These are phyloP conservation scores for Napeogenes inachia DNA, from an alignment of 2,888 invertebrate genomes.

Conservation along the genomic window DNA sequence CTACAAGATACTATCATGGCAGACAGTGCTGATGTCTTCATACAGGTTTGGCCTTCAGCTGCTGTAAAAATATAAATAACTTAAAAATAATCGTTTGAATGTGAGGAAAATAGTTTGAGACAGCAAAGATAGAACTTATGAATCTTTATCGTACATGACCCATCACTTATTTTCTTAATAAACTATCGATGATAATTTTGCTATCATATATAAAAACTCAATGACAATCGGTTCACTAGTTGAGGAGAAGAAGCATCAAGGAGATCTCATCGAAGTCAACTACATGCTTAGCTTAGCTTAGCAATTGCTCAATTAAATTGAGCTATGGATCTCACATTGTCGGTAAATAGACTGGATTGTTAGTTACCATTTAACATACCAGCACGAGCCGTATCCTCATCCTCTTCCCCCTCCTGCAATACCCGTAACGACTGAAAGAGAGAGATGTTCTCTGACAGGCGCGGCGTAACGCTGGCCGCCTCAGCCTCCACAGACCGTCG, in stretches of 20 bases:
- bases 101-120: too few relatives aligned
- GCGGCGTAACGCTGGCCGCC: slow-evolving; percentile 63
- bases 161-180: too few relatives aligned
- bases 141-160: too few relatives aligned
- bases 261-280: too few relatives aligned
- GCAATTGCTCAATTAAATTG: background rate
- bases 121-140: too few relatives aligned
- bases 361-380: slow-evolving; percentile 34
- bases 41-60: slow-evolving; percentile 79
- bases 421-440: slow-evolving; percentile 93
- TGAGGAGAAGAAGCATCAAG: too few relatives aligned
- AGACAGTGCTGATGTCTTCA: slow-evolving; percentile 80
- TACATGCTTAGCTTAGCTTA: too few relatives aligned
- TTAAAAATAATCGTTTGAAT: background rate
- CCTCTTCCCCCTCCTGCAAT: slow-evolving; percentile 89
- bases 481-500: slow-evolving; percentile 81
- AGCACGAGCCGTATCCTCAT: slow-evolving; percentile 68
- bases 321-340: background rate
- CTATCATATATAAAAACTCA: too few relatives aligned
- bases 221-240: too few relatives aligned
- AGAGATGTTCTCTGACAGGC: slow-evolving; percentile 91
- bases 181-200: too few relatives aligned
- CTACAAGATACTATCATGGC: slow-evolving; percentile 83
- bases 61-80: slow-evolving; percentile 39
- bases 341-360: background rate